Conservation (phyloP, 2,888 invertebrate genomes). For the Zootermopsis nevadensis region DNA sequence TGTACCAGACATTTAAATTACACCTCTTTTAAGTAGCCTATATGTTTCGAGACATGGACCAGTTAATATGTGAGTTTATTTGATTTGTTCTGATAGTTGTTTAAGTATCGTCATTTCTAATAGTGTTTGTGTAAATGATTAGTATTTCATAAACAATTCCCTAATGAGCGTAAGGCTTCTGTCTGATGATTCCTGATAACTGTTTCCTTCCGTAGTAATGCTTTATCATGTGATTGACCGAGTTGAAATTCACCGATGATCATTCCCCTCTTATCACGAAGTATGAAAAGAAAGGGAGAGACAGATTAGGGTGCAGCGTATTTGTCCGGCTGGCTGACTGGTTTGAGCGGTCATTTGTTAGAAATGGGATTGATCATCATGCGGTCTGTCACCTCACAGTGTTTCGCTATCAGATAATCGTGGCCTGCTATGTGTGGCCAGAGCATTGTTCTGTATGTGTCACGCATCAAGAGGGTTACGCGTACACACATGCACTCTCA, state of each 20-base stretch:
- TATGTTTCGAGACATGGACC: no score
- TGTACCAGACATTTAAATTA: no score
- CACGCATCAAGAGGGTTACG: conserved; percentile 1
- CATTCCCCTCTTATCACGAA: conserved; percentile 24
- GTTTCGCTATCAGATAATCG: conserved; percentile 25
- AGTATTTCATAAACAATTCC: conserved; percentile 24
- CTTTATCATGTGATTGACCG: conserved; percentile 19
- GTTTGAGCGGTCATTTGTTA: conserved; percentile 35
- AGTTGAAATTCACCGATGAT: conserved; percentile 7
- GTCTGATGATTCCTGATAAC: conserved; percentile 24
- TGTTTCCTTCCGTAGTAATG: conserved; percentile 24
- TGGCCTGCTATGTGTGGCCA: conserved; percentile 17
- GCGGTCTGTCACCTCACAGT: conserved; percentile 25
- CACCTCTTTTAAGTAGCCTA: no score
- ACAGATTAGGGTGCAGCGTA: conserved; percentile 16
- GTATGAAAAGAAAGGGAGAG: neutral
- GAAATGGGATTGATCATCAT: conserved; percentile 32
- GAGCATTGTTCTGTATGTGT: conserved; percentile 21
- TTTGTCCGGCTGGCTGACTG: neutral
- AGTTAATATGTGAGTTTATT: no score
- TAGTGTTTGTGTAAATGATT: conserved; percentile 15
- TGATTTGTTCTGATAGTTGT: no score
- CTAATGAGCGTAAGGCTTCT: conserved; percentile 25
- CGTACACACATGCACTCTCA: neutral
- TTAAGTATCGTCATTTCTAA: no score